Percentiles rank a stretch among this genome's conserved stretches.
Evolutionary conservation across 2,113 vertebrate species (phyloP).

Genomic region (Protobothrops flavoviridis): DNA sequence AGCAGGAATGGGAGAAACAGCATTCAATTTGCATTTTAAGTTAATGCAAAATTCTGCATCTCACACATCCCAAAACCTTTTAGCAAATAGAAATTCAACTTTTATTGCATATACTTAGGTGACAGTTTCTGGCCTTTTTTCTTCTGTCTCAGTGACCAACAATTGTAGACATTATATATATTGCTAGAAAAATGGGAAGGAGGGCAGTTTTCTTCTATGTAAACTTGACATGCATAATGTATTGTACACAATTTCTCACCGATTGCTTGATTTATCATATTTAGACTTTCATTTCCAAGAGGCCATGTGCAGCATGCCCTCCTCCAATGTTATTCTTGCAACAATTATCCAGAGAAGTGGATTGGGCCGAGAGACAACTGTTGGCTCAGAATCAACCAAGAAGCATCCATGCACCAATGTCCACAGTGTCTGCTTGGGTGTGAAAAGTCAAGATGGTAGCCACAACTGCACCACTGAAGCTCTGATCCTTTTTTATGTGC

Average conservation of each 20-base stretch:
- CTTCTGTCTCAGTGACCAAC: not conserved
- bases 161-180: not conserved
- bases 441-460: not conserved
- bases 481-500: not conserved
- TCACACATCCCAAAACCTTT: not conserved
- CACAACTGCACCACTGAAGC: not conserved
- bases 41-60: not conserved
- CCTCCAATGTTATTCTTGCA: not conserved
- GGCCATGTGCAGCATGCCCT: not conserved
- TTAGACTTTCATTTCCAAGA: not conserved
- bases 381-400: not conserved
- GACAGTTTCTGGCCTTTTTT: not conserved
- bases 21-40: not conserved
- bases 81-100: not conserved
- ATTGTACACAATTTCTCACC: not conserved
- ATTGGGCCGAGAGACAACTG: not conserved
- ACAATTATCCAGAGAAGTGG: not conserved
- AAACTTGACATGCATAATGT: not conserved
- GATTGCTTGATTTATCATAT: not conserved
- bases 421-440: not conserved
- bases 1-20: not conserved
- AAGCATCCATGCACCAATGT: not conserved
- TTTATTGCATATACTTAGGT: not conserved
- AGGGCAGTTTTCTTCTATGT: conserved; percentile 13
- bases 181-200: not conserved